Evolutionary conservation across 2,888 invertebrate species (phyloP).

Genomic region (Patella depressa): DNA sequence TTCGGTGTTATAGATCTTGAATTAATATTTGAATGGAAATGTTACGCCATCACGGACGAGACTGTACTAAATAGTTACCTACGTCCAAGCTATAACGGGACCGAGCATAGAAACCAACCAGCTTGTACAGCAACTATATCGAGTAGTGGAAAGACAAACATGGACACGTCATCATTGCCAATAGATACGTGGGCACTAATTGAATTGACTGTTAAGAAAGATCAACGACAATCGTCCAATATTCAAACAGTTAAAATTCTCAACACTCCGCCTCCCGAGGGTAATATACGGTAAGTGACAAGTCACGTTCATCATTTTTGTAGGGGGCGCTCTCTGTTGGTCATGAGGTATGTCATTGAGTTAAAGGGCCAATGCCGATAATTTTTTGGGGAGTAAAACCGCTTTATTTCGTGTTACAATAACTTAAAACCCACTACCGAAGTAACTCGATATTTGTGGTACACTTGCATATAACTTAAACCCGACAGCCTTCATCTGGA

Average conservation of each 20-base stretch:
- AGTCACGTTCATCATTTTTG: neutral
- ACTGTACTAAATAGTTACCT: neutral
- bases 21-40: conserved; percentile 1
- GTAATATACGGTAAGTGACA: neutral
- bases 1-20: neutral
- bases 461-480: too few species aligned
- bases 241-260: neutral
- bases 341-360: too few species aligned
- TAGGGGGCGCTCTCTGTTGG: too few species aligned
- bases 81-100: neutral
- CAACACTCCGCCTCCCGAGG: neutral
- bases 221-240: neutral
- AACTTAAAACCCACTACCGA: too few species aligned
- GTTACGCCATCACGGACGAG: neutral
- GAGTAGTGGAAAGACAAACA: neutral
- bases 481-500: too few species aligned
- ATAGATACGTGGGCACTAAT: neutral
- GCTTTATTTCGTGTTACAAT: too few species aligned
- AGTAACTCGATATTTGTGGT: too few species aligned
- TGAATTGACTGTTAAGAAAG: neutral
- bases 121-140: neutral
- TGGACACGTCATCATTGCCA: neutral
- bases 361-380: too few species aligned
- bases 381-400: too few species aligned
- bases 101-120: neutral